Evolutionary conservation across 2,888 invertebrate species (phyloP).

Genomic region (Drosophila eohydei): DNA sequence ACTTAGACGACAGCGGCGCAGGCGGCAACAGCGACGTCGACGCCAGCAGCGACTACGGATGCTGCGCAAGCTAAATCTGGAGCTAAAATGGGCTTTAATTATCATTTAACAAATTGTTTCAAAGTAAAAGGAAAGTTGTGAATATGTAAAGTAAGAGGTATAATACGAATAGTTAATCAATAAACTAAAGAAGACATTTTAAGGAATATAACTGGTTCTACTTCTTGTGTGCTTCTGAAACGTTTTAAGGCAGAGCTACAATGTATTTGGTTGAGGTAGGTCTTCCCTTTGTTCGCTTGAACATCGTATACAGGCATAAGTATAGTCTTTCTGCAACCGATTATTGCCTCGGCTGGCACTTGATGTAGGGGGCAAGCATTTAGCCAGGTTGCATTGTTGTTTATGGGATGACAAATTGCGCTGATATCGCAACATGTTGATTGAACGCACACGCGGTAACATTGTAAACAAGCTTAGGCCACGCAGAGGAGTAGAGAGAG

Average conservation of each 20-base stretch:
- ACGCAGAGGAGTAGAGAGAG: background rate
- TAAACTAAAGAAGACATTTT: too few species aligned
- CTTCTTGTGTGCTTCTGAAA: background rate
- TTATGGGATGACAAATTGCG: constrained; percentile 80
- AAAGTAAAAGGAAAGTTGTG: background rate
- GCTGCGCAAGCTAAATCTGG: background rate
- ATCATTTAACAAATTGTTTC: background rate
- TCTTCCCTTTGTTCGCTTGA: constrained; percentile 16
- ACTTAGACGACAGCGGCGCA: background rate
- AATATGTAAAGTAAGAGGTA: background rate
- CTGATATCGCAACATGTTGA: constrained; percentile 81
- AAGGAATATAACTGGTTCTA: too few species aligned
- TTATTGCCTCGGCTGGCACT: constrained; percentile 48
- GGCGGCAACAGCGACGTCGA: background rate
- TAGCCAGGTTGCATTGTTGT: constrained; percentile 71
- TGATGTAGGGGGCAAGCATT: constrained; percentile 53
- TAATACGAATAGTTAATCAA: background rate
- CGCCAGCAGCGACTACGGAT: background rate
- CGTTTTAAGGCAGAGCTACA: background rate
- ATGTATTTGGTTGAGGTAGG: constrained; percentile 30
- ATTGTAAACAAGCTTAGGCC: constrained; percentile 55
- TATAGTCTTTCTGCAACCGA: constrained; percentile 39
- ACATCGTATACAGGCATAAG: constrained; percentile 18
- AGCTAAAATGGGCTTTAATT: too few species aligned
- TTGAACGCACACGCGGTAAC: constrained; percentile 78